A percentile compares a stretch with the other conserved stretches of the same genome.
These are phyloP conservation scores for Xiphias gladius DNA, from an alignment of 2,113 vertebrate genomes.

Conservation along the genomic window DNA sequence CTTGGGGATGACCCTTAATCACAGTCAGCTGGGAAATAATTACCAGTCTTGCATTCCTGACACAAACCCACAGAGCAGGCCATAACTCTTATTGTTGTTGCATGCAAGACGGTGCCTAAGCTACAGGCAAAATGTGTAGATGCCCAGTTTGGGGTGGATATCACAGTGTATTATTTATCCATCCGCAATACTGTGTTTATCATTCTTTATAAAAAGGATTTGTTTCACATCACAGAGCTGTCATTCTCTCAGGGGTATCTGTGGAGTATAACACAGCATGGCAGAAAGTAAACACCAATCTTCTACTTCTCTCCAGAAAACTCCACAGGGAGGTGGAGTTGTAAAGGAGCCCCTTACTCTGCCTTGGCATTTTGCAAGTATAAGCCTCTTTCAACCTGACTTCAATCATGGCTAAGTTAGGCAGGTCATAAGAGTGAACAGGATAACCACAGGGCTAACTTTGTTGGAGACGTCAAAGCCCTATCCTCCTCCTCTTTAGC, in stretches of 20 bases:
- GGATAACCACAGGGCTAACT: conserved; percentile 79
- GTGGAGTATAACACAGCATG: conserved; percentile 69
- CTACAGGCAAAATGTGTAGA: conserved; percentile 55
- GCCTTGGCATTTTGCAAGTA: conserved; percentile 69
- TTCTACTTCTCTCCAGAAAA: conserved; percentile 72
- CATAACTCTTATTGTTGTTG: conserved; percentile 65
- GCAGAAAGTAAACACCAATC: conserved; percentile 78
- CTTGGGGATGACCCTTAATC: conserved; percentile 81
- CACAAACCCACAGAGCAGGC: conserved; percentile 65
- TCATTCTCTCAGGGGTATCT: conserved; percentile 62
- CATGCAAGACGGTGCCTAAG: conserved; percentile 52
- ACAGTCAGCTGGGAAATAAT: conserved; percentile 86
- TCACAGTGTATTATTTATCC: conserved; percentile 66
- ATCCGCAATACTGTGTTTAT: conserved; percentile 69
- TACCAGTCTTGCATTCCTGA: conserved; percentile 80
- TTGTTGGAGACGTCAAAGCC: conserved; percentile 77
- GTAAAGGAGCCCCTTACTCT: conserved; percentile 63
- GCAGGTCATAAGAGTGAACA: conserved; percentile 76
- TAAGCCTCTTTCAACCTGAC: conserved; percentile 75
- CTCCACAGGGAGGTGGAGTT: conserved; percentile 66
- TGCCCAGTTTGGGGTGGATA: conserved; percentile 56
- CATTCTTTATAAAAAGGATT: conserved; percentile 52
- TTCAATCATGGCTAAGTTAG: conserved; percentile 80
- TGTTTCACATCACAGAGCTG: conserved; percentile 59
- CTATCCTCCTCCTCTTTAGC: conserved; percentile 72